Base-by-base conservation (phyloP, 2,113 vertebrate species). In the Ptilorrhoa leucosticta region DNA sequence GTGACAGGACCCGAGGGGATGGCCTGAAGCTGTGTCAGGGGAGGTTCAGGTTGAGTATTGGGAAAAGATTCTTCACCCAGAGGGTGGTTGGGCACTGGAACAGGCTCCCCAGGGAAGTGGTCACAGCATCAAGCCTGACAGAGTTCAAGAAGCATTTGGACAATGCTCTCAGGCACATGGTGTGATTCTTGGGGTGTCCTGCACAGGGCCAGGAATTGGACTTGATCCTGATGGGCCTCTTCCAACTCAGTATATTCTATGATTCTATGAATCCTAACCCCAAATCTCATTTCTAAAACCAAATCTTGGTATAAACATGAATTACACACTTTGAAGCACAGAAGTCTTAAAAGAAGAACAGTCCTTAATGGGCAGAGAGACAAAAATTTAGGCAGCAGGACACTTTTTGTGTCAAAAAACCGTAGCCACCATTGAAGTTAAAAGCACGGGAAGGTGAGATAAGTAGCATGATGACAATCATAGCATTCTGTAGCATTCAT, bases 61-160 rank as follows among this genome's bases (percentile, higher is more conserved):
- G 20, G 28, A 40, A 39, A 63, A 70, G 3, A 4, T 11, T 70
- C 48, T 26, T n/a, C 56, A 40, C 20, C 28, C 40, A 61, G n/a
- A 21, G 24, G 7, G 14, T 9, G 10, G 1, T 0, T 61, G 48
- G 21, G 5, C 5, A 6, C 7, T 79, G n/a, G 13, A 45, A 79
- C 10, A 61, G 22, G 8, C 4, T 70, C 16, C 54, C 16, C n/a
- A 61, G 24, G 20, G 48, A 4, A 63, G 16, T 21, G 48, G n/a
- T 54, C 28, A 79, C 47, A 79, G n/a, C 30, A 40, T 16, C 47
- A 70, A 53, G 11, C 10, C 24, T 26, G 30, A 9, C 16, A 16
- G n/a, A 61, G 19, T 30, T 53, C 15, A 54, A 47, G 40, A 45
- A 72, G 14, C 7, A 0, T 54, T 70, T 54, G 24, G 40, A 40